Base-by-base conservation (phyloP, 1,140 invertebrate species). In the Cotesia vestalis region DNA sequence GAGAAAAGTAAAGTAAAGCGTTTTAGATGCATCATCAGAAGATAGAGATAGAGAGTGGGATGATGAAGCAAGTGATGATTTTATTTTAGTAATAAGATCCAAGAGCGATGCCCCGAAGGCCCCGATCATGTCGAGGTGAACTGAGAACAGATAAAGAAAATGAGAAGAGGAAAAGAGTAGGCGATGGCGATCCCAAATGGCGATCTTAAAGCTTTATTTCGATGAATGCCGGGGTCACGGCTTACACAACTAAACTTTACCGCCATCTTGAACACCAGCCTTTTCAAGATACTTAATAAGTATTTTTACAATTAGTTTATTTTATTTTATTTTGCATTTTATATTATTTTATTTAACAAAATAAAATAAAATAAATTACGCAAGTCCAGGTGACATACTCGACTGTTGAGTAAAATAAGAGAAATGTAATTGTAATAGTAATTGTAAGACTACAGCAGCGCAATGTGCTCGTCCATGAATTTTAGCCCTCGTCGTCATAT, bases 371-470 rank as follows among this genome's bases (percentile, higher is more conserved):
- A 27, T 27, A 27, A 27, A 27, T 27, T 27, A 27, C 27, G 3
- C 27, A 27, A 27, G 27, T 27, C 27, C 27, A 27, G 27, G 27
- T 27, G 27, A 27, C 17, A 17, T 17, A 17, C 17, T 9, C n/a
- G 0, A 0, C n/a, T 66, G 17, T 36, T 17, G n/a, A 14, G 36
- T 34, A 60, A n/a, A 64, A 67, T 17, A 69, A 63, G 36, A 12
- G 66, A 40, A 59, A 40, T 55, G 64, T 51, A 69, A 67, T 35
- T 68, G 69, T 68, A 70, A 76, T 12, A 75, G 71, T 64, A 63
- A 3, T n/a, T 20, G 36, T 61, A 40, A 66, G 38, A 55, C 9
- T 59, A 27, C n/a, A 63, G 35, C 38, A 75, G 61, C 36, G 27
- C 57, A 27, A 69, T 60, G 35, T 53, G 40, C 34, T 67, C 27